Conservation (phyloP, 2,888 invertebrate genomes). For the Drosophila yooni region DNA sequence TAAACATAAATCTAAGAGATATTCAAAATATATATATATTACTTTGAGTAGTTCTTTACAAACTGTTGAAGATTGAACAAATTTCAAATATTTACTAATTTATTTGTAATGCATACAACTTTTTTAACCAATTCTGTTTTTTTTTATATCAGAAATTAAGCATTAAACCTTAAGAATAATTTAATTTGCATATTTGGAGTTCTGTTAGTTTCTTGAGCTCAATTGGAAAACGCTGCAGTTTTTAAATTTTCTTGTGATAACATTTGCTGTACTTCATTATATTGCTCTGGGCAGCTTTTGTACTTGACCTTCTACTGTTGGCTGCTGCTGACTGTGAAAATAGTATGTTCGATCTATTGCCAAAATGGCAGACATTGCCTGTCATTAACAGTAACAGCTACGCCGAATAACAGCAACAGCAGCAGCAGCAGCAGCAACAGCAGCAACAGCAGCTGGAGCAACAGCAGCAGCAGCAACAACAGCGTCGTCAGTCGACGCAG, state of each 20-base stretch:
- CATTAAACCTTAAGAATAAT: background rate
- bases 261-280: background rate
- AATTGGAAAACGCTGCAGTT: background rate
- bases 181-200: background rate
- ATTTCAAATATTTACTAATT: too few species aligned
- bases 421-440: slow-evolving; percentile 18
- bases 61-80: background rate
- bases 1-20: background rate
- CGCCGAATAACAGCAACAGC: slow-evolving; percentile 7
- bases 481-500: slow-evolving; percentile 53
- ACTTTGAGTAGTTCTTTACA: background rate
- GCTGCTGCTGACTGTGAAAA: slow-evolving; percentile 14
- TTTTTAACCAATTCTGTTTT: too few species aligned
- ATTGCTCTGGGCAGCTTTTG: background rate
- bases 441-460: slow-evolving; percentile 21
- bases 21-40: background rate
- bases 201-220: background rate
- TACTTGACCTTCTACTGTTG: slow-evolving; percentile 46
- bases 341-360: slow-evolving; percentile 46
- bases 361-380: slow-evolving; percentile 77
- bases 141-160: background rate
- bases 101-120: background rate
- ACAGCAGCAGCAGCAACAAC: slow-evolving; percentile 30
- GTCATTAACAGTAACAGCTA: slow-evolving; percentile 66
- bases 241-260: background rate